These are phyloP conservation scores for Capricornis sumatraensis DNA, from an alignment of 2,113 vertebrate genomes.

Conservation along the genomic window DNA sequence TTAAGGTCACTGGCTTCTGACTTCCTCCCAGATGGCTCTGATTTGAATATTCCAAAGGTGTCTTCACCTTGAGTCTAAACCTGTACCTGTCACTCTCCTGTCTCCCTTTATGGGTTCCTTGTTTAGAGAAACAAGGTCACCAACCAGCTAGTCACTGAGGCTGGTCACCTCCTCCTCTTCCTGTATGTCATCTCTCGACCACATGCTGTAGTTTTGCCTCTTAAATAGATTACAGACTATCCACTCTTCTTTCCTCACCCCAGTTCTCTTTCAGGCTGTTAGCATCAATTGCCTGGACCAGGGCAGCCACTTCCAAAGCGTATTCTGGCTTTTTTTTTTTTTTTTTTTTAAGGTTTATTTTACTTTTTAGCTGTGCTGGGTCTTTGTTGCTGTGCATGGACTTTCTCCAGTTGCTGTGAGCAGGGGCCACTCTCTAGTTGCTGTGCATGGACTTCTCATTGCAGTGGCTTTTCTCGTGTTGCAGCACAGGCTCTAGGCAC, in stretches of 20 bases:
- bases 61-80: neutral
- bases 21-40: neutral
- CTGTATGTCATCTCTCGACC: neutral
- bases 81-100: neutral
- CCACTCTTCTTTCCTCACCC: neutral
- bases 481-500: neutral
- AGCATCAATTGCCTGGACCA: neutral
- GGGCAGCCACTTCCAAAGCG: neutral
- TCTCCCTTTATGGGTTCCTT: neutral
- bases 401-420: neutral
- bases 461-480: neutral
- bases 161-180: neutral
- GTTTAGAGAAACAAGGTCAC: neutral
- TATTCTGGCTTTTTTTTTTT: neutral
- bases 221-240: neutral
- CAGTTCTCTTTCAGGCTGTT: neutral
- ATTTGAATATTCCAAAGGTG: neutral
- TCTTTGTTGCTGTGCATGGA: neutral
- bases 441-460: neutral
- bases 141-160: fast-evolving
- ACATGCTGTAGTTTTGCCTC: neutral
- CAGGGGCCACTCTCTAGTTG: neutral
- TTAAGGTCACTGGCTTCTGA: neutral
- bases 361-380: neutral
- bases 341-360: neutral